Evolutionary conservation across 2,888 invertebrate species (phyloP).

Genomic region (Nemotelus nigrinus): DNA sequence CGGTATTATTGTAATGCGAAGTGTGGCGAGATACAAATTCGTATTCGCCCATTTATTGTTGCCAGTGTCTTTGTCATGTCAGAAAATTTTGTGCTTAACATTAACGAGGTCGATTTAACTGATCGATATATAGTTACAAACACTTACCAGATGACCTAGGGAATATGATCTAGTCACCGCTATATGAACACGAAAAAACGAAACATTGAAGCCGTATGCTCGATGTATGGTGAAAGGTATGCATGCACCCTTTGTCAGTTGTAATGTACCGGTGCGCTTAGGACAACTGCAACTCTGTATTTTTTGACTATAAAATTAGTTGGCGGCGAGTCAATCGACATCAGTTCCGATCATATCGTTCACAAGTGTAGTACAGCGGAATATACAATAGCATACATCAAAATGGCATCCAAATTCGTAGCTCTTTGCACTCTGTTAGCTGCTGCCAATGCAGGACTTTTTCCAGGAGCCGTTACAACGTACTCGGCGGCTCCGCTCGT

Average conservation of each 20-base stretch:
- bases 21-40: slow-evolving; percentile 34
- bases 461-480: slow-evolving; percentile 16
- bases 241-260: neutral
- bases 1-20: slow-evolving; percentile 19
- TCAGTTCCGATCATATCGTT: slow-evolving; percentile 44
- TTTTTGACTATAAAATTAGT: slow-evolving; percentile 31
- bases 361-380: slow-evolving; percentile 29
- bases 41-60: slow-evolving; percentile 1
- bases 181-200: neutral
- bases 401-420: slow-evolving; percentile 66
- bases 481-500: slow-evolving; percentile 23
- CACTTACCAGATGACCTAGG: slow-evolving; percentile 7
- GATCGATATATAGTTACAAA: slow-evolving; percentile 1
- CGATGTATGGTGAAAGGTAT: slow-evolving; percentile 6
- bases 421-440: slow-evolving; percentile 61
- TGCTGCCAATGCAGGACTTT: slow-evolving; percentile 38
- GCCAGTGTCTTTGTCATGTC: slow-evolving; percentile 15
- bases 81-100: neutral
- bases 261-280: neutral
- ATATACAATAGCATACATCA: slow-evolving; percentile 40
- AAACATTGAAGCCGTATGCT: neutral
- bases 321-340: slow-evolving; percentile 12
- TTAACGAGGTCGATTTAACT: slow-evolving; percentile 25
- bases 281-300: neutral
- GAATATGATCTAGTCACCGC: neutral